Percentiles rank a stretch among this genome's conserved stretches.
Conservation (phyloP, 2,113 vertebrate genomes). For the Chinchilla lanigera region DNA sequence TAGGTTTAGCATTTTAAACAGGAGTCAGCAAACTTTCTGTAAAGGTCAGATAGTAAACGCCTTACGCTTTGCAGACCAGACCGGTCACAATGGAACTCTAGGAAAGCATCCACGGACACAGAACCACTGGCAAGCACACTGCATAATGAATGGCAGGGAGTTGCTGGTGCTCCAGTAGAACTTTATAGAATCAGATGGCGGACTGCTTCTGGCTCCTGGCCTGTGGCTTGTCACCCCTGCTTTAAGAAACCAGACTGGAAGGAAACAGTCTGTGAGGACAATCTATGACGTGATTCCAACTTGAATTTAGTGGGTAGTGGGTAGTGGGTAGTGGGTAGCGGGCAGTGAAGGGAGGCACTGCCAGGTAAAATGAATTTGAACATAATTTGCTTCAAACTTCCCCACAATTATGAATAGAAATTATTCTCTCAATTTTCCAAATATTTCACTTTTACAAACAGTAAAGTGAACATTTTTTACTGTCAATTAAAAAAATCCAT, state of each 20-base stretch:
- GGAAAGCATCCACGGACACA: not conserved
- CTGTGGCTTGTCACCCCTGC: not conserved
- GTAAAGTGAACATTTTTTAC: not conserved
- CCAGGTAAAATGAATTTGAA: constrained; percentile 51
- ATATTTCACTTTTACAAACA: constrained; percentile 60
- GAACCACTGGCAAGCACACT: not conserved
- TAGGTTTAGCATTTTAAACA: constrained; percentile 18
- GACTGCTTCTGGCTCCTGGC: not conserved
- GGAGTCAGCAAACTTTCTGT: not conserved
- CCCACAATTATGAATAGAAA: not conserved
- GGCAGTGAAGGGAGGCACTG: not conserved
- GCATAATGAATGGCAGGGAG: not conserved
- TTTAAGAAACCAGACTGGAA: not conserved
- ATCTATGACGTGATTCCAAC: not conserved
- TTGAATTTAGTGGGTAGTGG: not conserved
- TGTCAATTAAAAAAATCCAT: constrained; percentile 46
- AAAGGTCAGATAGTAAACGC: not conserved
- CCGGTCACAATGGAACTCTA: not conserved
- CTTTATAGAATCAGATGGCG: not conserved
- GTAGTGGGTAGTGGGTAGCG: not conserved
- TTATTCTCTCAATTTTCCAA: constrained; percentile 23
- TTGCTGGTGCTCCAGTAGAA: not conserved
- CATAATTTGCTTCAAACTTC: constrained; percentile 26
- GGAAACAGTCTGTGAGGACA: constrained; percentile 15
- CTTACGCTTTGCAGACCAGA: not conserved